Evolutionary conservation across 2,888 invertebrate species (phyloP), one percentile per base, ranked within the genome.

Genomic region (Drosophila fulvimacula): DNA sequence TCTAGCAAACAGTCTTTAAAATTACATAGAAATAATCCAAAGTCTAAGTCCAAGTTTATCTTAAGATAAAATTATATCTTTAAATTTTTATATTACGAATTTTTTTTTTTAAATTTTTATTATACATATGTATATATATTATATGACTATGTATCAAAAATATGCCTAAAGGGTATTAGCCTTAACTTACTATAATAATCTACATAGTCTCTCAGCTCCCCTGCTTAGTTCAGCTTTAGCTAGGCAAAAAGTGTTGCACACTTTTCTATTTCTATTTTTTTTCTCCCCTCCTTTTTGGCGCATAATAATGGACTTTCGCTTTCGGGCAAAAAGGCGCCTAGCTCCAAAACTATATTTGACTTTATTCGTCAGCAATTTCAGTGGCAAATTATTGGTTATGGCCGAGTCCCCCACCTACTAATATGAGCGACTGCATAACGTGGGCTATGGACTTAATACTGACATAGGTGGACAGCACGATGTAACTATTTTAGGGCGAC

Each of bases 291-390:
- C 3, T 64, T 55, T 72, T 74, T 84, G 76, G 67, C 71, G 89
- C 84, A 87, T 89, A 87, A 85, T 85, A 81, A 87, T 74, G 70
- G 88, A 83, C 84, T 88, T 84, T 86, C 67, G 27, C 69, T 76
- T 59, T 63, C 53, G 36, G 24, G 32, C 42, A 44, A 46, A 55
- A 36, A 36, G 30, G 46, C n/a, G 51, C 46, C 44, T 36, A 6
- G 27, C 36, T 15, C 38, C 38, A 44, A 56, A 34, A 55, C 19
- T 34, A 36, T 64, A 51, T 60, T 69, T 62, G 30, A 46, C 44
- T 61, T 62, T 52, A 53, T 72, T 59, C 46, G 56, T 57, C 55
- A 59, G 71, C 71, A 76, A 73, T 74, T 74, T 60, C 58, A 44
- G 56, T 36, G 44, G 60, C 51, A 73, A 69, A 69, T 73, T 42